phyloP scores from a whole-genome alignment of 1,140 invertebrate genomes.

The Zophobas morio region DNA sequence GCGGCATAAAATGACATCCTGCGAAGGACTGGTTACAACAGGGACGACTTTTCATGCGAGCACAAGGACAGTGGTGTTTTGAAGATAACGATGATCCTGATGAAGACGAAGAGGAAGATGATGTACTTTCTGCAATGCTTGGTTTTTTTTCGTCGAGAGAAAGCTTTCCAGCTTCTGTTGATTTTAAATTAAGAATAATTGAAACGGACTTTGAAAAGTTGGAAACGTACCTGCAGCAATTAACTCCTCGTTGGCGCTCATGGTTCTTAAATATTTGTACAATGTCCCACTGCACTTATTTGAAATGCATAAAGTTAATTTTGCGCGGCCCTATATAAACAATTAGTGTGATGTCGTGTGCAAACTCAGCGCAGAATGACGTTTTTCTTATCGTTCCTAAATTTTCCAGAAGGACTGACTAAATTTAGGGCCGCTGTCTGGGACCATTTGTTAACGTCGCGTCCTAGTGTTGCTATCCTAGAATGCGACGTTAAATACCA shows the following conservation, averaged over 20 bases:
- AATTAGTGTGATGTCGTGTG: neutral
- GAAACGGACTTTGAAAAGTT: neutral
- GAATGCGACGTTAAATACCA: too few species aligned
- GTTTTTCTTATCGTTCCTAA: constrained; percentile 19
- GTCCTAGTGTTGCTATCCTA: too few species aligned
- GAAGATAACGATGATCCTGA: neutral
- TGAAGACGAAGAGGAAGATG: constrained; percentile 3
- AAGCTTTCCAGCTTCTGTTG: constrained; percentile 18
- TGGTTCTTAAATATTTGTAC: constrained; percentile 1
- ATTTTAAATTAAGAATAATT: neutral
- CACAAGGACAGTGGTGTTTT: neutral
- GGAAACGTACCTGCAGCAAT: constrained; percentile 18
- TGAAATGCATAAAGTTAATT: constrained; percentile 2
- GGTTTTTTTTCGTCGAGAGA: constrained; percentile 15
- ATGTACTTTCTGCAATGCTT: constrained; percentile 13
- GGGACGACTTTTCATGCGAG: neutral
- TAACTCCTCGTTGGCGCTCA: constrained; percentile 7
- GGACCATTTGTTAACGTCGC: too few species aligned
- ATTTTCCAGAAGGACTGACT: constrained; percentile 8
- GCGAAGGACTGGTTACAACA: neutral
- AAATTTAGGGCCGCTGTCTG: too few species aligned
- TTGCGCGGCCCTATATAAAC: constrained; percentile 10
- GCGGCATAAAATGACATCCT: neutral
- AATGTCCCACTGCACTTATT: constrained; percentile 14
- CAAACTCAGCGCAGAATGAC: constrained; percentile 15